Evolutionary conservation across 2,888 invertebrate species (phyloP), one percentile per base, ranked within the genome.

Genomic region (Limnephilus marmoratus): DNA sequence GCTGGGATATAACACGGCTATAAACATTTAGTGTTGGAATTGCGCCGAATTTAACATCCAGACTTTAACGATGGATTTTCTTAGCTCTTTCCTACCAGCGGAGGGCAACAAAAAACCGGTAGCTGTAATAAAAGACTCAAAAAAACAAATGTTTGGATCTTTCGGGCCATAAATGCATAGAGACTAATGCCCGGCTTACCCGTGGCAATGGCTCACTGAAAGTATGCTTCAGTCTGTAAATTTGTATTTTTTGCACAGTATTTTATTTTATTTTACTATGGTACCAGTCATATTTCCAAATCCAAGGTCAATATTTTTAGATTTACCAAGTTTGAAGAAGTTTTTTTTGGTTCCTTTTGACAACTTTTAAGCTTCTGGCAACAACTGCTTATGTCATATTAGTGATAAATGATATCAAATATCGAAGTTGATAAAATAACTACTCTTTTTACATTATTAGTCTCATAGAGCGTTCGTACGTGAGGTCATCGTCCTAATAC

Each of bases 81-180:
- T 31, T 87, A 45, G 68, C n/a, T 37, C 31, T 88, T 45, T 45
- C 88, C 29, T 80, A 81, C 88, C 88, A n/a, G 4, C 68, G 24
- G 11, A 29, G 37, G 31, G 87, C 37, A 34, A 89, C 88, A 89
- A 89, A 91, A 49, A 91, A 81, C 81, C 91, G 91, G 91, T 81
- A 85, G 86, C 85, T 34, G 68, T 45, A 80, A 81, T 85, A 85
- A 85, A 89, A 85, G 86, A 37, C 49, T 81, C 68, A 68, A 31
- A 81, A 88, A 82, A 49, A 81, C 88, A 82, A 87, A 83, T 86
- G 86, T 81, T 91, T 49, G 29, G 95, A 96, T 94, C 93, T 94
- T 94, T 94, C 94, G 96, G 95, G 95, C 95, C 96, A 96, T 96
- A 95, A 96, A 95, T 95, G 95, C 93, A 94, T 87, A 53, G 68